A percentile compares a stretch with the other conserved stretches of the same genome.
Evolutionary conservation across 2,113 vertebrate species (phyloP).

Genomic region (Spilogale gracilis): DNA sequence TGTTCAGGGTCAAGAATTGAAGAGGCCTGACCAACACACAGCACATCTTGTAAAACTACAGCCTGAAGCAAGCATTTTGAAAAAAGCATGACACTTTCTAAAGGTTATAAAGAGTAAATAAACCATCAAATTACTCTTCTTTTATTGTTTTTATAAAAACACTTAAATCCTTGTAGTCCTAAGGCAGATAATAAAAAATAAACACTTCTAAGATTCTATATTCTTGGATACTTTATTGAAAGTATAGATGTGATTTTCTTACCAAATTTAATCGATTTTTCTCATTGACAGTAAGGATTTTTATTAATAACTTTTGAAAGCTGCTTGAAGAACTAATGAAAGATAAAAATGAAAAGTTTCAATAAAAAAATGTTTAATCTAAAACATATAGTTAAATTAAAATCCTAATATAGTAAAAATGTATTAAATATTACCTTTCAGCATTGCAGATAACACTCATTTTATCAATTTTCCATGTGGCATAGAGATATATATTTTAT

Average conservation of each 20-base stretch:
- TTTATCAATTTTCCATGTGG: constrained; percentile 23
- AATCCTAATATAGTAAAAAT: constrained; percentile 29
- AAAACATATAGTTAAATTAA: constrained; percentile 57
- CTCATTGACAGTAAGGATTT: constrained; percentile 75
- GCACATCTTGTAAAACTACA: constrained; percentile 92
- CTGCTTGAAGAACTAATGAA: constrained; percentile 56
- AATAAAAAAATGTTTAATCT: constrained; percentile 65
- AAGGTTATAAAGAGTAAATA: constrained; percentile 95
- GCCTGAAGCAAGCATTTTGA: constrained; percentile 94
- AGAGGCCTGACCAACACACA: constrained; percentile 90
- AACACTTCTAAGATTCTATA: constrained; percentile 88
- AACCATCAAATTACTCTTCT: constrained; percentile 93
- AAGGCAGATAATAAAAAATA: constrained; percentile 93
- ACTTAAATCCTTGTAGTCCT: constrained; percentile 93
- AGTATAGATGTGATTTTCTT: constrained; percentile 78
- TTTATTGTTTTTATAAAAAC: constrained; percentile 95
- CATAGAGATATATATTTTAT: not conserved
- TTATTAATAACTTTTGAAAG: constrained; percentile 80
- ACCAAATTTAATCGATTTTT: constrained; percentile 76
- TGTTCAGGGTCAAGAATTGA: constrained; percentile 91
- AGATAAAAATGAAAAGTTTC: constrained; percentile 61
- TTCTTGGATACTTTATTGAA: constrained; percentile 81
- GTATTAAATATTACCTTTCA: constrained; percentile 27
- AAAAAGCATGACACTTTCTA: constrained; percentile 92
- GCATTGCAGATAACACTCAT: not conserved